Conservation (phyloP, 1,140 invertebrate species). For the Penaeus chinensis region DNA sequence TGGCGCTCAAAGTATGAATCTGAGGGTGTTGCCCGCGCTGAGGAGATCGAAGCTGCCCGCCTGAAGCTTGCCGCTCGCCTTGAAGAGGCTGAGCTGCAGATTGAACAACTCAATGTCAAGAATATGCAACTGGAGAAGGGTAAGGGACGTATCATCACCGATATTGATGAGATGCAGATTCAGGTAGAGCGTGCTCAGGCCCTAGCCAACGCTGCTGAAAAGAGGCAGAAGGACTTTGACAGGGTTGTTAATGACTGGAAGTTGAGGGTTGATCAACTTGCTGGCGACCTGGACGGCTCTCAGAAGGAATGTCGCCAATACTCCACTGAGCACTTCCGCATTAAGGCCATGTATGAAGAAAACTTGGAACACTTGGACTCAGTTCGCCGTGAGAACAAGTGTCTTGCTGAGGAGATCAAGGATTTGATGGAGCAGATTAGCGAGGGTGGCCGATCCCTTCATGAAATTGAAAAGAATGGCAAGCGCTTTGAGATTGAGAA, state of each 20-base stretch:
- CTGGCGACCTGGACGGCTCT: slow-evolving; percentile 92
- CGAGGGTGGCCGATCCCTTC: too few species aligned
- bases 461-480: too few species aligned
- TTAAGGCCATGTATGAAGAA: slow-evolving; percentile 1
- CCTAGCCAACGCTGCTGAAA: slow-evolving; percentile 65
- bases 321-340: background rate
- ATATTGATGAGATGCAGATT: background rate
- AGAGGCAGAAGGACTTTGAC: slow-evolving; percentile 26
- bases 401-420: background rate
- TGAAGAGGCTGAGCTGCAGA: too few species aligned
- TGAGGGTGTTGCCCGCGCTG: too few species aligned
- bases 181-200: too few species aligned
- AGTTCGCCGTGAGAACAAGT: slow-evolving; percentile 83
- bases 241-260: background rate
- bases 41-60: too few species aligned
- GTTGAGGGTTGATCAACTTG: slow-evolving; percentile 86
- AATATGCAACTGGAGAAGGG: too few species aligned
- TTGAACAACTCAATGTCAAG: too few species aligned
- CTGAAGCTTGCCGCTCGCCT: too few species aligned
- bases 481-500: too few species aligned
- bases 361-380: slow-evolving; percentile 95
- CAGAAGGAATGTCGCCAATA: slow-evolving; percentile 14
- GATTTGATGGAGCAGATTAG: slow-evolving; percentile 2
- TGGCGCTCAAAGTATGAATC: too few species aligned
- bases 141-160: slow-evolving; percentile 69